Conservation (phyloP, 2,113 vertebrate species). For the Sula dactylatra region DNA sequence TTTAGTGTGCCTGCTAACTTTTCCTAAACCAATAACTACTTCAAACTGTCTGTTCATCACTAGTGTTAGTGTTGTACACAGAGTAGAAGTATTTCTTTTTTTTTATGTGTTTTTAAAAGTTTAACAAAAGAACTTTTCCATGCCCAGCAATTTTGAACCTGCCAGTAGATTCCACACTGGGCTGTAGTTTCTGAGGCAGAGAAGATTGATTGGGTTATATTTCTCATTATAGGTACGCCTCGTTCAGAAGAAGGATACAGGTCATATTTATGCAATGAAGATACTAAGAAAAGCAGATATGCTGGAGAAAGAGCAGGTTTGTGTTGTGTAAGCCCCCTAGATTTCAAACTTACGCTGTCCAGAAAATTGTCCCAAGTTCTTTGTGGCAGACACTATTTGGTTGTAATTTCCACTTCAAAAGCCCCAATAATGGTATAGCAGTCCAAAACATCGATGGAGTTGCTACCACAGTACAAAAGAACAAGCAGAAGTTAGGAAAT, state of each 20-base stretch:
- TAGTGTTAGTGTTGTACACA: background rate
- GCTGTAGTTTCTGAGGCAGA: background rate
- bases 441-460: background rate
- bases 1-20: background rate
- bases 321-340: background rate
- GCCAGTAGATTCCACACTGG: background rate
- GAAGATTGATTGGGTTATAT: background rate
- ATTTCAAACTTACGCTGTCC: background rate
- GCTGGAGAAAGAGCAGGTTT: slow-evolving; percentile 97
- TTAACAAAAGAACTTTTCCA: background rate
- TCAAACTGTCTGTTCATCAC: background rate
- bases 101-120: background rate
- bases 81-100: background rate
- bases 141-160: background rate
- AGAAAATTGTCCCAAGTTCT: background rate
- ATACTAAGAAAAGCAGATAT: slow-evolving; percentile 97
- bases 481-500: background rate
- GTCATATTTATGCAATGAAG: slow-evolving; percentile 99
- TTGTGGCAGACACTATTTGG: background rate
- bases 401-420: background rate
- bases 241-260: slow-evolving; percentile 98
- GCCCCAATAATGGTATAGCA: background rate
- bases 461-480: background rate
- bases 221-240: slow-evolving; percentile 84
- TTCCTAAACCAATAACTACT: background rate